A percentile compares a stretch with the other conserved stretches of the same genome.
These are phyloP conservation scores for Candoia aspera DNA, from an alignment of 2,113 vertebrate genomes.

Conservation along the genomic window DNA sequence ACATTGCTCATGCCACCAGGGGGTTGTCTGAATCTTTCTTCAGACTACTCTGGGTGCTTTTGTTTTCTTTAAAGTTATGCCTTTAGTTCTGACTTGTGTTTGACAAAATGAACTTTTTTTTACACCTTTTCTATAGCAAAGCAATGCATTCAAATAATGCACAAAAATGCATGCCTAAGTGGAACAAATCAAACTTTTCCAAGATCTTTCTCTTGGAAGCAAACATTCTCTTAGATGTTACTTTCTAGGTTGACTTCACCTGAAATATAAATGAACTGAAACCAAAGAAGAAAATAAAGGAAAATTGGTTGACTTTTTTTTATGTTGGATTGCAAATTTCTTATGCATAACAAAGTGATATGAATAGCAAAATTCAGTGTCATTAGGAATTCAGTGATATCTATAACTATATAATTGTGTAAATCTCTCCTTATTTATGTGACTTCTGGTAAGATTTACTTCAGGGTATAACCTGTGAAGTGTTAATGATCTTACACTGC, in stretches of 20 bases:
- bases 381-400: conserved; percentile 65
- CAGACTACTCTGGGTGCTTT: conserved; percentile 46
- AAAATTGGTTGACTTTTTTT: conserved; percentile 68
- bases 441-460: conserved; percentile 72
- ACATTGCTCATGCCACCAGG: conserved; percentile 59
- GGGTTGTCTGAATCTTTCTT: conserved; percentile 47
- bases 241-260: conserved; percentile 59
- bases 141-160: conserved; percentile 53
- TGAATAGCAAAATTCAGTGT: conserved; percentile 67
- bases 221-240: conserved; percentile 70
- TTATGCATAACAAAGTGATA: conserved; percentile 73
- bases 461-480: conserved; percentile 73
- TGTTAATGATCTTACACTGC: conserved; percentile 72
- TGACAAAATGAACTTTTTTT: conserved; percentile 58
- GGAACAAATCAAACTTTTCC: conserved; percentile 69
- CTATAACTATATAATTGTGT: conserved; percentile 71
- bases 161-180: conserved; percentile 71
- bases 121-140: conserved; percentile 47
- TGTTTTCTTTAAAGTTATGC: conserved; percentile 16
- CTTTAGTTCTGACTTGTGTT: conserved; percentile 48
- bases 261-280: conserved; percentile 74
- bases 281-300: conserved; percentile 67
- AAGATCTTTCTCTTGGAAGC: conserved; percentile 65
- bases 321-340: conserved; percentile 63
- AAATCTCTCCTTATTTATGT: conserved; percentile 74